Evolutionary conservation across 1,140 invertebrate genomes (phyloP).

Genomic region (Drosophila trapezifrons): DNA sequence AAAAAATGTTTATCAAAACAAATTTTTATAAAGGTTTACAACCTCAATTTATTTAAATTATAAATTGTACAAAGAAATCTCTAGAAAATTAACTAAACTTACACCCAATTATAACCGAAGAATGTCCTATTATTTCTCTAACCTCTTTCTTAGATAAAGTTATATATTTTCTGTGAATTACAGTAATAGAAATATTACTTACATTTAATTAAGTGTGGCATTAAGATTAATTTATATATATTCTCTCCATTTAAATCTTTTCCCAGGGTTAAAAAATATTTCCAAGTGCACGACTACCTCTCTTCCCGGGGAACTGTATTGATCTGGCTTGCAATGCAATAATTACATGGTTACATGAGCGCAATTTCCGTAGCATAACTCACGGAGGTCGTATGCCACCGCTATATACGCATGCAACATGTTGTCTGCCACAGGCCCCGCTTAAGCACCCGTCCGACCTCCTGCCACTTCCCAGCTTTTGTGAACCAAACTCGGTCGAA

Average conservation of each 20-base stretch:
- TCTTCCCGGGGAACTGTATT: slow-evolving; percentile 49
- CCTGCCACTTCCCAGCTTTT: slow-evolving; percentile 10
- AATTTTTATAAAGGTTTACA: background rate
- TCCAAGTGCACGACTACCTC: slow-evolving; percentile 4
- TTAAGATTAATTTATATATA: background rate
- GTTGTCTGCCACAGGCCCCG: slow-evolving; percentile 49
- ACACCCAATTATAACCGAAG: background rate
- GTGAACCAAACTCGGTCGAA: slow-evolving; percentile 41
- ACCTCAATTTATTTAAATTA: too few species aligned
- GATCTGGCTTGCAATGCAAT: slow-evolving; percentile 69
- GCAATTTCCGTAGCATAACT: slow-evolving; percentile 73
- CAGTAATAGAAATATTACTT: too few species aligned
- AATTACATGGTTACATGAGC: slow-evolving; percentile 76
- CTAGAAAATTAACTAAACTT: too few species aligned
- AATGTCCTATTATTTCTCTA: background rate
- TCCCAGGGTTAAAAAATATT: background rate
- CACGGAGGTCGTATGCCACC: slow-evolving; percentile 26
- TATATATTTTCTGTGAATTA: background rate
- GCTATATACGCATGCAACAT: slow-evolving; percentile 65
- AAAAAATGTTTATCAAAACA: background rate
- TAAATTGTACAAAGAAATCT: too few species aligned
- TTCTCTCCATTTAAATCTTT: background rate
- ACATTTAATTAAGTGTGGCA: background rate
- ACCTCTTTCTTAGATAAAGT: background rate
- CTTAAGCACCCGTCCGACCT: background rate